Evolutionary conservation across 2,797 vertebrate genomes (phyloP).

Genomic region (Antennarius maculatus): DNA sequence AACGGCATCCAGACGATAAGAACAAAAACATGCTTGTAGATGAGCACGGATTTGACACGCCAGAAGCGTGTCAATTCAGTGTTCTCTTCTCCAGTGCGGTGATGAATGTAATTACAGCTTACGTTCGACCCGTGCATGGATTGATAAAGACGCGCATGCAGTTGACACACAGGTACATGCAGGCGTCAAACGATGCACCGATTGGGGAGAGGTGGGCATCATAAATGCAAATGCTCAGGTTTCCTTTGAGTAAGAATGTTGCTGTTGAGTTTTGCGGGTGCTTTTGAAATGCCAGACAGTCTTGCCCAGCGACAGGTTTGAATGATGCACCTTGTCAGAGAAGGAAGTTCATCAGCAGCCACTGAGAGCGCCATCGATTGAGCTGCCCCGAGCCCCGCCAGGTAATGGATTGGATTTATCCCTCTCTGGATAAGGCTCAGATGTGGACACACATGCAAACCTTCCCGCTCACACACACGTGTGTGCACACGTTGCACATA

Average conservation of each 20-base stretch:
- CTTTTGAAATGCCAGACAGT: conserved; percentile 63
- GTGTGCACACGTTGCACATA: conserved; percentile 24
- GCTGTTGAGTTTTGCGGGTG: conserved; percentile 54
- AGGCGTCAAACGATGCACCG: conserved; percentile 14
- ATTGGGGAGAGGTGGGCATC: background rate
- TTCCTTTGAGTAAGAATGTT: conserved; percentile 27
- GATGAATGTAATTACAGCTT: conserved; percentile 65
- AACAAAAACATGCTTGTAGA: conserved; percentile 55
- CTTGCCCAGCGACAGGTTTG: conserved; percentile 66
- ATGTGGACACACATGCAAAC: conserved; percentile 25
- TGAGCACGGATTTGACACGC: conserved; percentile 52
- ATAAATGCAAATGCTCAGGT: background rate
- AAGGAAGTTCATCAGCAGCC: conserved; percentile 79
- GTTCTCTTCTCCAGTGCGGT: conserved; percentile 47
- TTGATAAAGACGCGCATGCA: conserved; percentile 45
- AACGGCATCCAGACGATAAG: conserved; percentile 66
- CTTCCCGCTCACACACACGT: conserved; percentile 12
- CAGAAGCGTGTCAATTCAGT: conserved; percentile 64
- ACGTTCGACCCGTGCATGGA: conserved; percentile 50
- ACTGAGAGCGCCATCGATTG: conserved; percentile 78
- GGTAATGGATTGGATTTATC: conserved; percentile 81
- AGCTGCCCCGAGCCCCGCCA: conserved; percentile 67
- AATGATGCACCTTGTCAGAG: conserved; percentile 78
- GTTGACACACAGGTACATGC: background rate
- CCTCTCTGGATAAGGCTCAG: conserved; percentile 64